Percentiles rank a stretch among this genome's conserved stretches.
phyloP scores from a whole-genome alignment of 2,113 vertebrate genomes.

The Saimiri boliviensis region DNA sequence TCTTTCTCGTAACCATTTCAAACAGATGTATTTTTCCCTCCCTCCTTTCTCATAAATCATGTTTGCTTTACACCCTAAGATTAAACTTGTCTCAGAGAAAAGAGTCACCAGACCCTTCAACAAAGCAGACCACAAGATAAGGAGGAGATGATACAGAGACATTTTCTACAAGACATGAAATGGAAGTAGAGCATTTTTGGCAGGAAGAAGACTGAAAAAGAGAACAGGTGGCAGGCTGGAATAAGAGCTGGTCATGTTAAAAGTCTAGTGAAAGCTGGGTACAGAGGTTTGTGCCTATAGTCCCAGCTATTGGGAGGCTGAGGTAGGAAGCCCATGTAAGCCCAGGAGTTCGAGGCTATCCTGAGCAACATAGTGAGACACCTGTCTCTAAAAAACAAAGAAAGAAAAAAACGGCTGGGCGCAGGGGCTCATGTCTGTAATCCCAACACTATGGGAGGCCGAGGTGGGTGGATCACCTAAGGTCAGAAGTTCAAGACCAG shows the following conservation, averaged over 20 bases:
- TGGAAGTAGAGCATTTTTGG: not conserved
- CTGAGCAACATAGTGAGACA: not conserved
- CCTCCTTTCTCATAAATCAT: not conserved
- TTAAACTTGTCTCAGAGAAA: not conserved
- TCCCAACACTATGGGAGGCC: too few relatives aligned
- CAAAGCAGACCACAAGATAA: not conserved
- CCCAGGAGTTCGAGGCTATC: not conserved
- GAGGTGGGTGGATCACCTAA: too few relatives aligned
- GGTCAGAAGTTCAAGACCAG: too few relatives aligned
- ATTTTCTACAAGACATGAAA: not conserved
- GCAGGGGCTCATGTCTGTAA: too few relatives aligned
- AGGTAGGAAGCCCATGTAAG: not conserved
- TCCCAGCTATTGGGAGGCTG: not conserved
- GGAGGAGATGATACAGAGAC: not conserved
- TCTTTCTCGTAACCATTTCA: conserved; percentile 14
- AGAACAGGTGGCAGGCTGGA: not conserved
- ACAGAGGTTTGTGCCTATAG: not conserved
- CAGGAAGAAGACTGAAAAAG: not conserved
- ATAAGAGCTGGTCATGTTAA: not conserved
- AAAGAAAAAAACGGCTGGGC: not conserved
- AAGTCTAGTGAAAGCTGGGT: not conserved
- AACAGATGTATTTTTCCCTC: conserved; percentile 1
- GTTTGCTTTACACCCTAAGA: not conserved
- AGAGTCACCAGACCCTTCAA: not conserved
- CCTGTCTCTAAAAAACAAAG: not conserved